Evolutionary conservation across 2,888 invertebrate species (phyloP), one percentile per base, ranked within the genome.

Genomic region (Morpho helenor): DNA sequence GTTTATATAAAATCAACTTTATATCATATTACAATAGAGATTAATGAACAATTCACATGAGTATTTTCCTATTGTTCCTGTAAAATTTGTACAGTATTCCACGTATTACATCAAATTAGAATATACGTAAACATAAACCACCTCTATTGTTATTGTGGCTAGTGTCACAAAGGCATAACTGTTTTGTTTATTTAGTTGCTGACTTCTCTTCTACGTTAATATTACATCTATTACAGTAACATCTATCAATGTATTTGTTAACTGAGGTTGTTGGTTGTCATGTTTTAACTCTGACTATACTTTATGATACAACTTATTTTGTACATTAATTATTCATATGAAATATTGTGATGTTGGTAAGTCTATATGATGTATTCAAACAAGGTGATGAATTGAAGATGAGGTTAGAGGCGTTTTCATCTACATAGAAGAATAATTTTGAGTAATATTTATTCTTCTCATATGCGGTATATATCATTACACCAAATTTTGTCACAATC

Each of bases 181-280:
- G 8, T 48, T 47, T 41, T 49, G 9, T 47, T 43, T 7, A 46
- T 22, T 53, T 46, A 4, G 39, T 9, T 45, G 41, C 7, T 9
- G 10, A 9, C 41, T 44, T 44, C 10, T n/a, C 44, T 8, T 22
- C 16, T 43, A 44, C 50, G 44, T 45, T 23, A 31, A 22, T 53
- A 58, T 42, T 45, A 55, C 41, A 50, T 50, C 49, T 58, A 57
- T 60, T 50, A 55, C 43, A 44, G 39, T 45, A 56, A 58, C 46
- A 41, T 55, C 31, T 50, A 49, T 60, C 41, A 56, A 41, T 59
- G 45, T 55, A 58, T 52, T 52, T 51, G 51, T 48, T 31, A 49
- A 56, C 49, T 46, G 45, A 50, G 40, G 46, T 42, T 48, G 50
- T 50, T 46, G 43, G n/a, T 9, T 54, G 47, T 49, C 40, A 10